These are phyloP conservation scores for Mesoclemmys tuberculata DNA, from an alignment of 2,113 vertebrate species.

Conservation along the genomic window DNA sequence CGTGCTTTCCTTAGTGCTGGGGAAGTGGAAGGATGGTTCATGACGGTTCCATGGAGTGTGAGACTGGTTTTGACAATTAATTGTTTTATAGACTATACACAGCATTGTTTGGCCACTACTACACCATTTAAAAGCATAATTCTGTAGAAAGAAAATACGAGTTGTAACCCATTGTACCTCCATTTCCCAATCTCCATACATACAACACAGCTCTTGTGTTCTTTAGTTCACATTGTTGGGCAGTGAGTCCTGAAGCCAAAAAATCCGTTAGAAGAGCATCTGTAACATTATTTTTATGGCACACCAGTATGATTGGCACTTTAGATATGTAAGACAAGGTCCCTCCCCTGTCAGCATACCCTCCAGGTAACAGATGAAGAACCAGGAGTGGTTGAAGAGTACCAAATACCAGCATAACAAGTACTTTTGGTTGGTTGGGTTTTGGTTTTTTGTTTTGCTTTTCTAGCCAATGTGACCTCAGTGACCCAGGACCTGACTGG, in stretches of 20 bases:
- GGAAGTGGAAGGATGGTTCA: not conserved
- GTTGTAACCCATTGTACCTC: fast-evolving
- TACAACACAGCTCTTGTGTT: not conserved
- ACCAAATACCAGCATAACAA: not conserved
- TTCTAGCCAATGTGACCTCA: no score
- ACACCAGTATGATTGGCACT: not conserved
- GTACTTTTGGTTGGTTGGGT: not conserved
- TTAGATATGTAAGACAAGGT: not conserved
- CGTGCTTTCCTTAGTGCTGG: not conserved
- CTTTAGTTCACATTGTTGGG: fast-evolving
- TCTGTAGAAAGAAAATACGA: fast-evolving
- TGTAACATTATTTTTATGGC: not conserved
- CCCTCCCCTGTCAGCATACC: no score
- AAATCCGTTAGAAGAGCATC: not conserved
- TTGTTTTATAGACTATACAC: not conserved
- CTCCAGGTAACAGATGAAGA: no score
- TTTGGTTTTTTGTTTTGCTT: no score
- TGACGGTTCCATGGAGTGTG: fast-evolving
- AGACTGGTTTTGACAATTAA: not conserved
- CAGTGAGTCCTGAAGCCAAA: not conserved
- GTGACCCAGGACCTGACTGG: no score
- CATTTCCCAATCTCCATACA: not conserved
- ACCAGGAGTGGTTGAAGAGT: not conserved
- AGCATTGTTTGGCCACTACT: not conserved
- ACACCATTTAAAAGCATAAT: fast-evolving